Percentiles rank a stretch among this genome's conserved stretches.
Evolutionary conservation across 2,113 vertebrate genomes (phyloP).

Genomic region (Oceanodroma tethys): DNA sequence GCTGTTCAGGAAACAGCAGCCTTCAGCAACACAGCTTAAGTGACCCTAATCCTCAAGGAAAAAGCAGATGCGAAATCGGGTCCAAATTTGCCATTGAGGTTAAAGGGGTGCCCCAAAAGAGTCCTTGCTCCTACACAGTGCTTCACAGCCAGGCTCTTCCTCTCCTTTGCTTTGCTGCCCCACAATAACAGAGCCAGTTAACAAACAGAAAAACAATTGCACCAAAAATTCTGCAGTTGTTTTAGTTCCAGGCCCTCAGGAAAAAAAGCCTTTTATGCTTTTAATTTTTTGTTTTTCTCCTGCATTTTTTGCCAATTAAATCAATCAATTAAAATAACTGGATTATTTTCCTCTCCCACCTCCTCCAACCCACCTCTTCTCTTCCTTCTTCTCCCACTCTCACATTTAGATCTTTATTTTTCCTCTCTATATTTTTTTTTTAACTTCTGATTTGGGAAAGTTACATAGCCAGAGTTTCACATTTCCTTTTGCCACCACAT

Average conservation of each 20-base stretch:
- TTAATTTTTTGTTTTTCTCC: neutral
- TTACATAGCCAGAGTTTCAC: neutral
- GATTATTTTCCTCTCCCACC: neutral
- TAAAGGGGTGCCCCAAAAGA: neutral
- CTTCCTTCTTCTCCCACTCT: neutral
- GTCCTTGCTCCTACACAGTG: neutral
- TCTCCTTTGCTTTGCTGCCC: neutral
- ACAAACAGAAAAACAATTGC: neutral
- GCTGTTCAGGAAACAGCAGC: neutral
- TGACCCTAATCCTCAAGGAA: neutral
- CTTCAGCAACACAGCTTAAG: neutral
- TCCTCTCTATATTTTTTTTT: neutral
- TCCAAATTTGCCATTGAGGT: neutral
- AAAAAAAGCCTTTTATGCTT: neutral
- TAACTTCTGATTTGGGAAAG: neutral
- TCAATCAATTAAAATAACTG: slow-evolving; percentile 2
- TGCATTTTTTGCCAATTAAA: neutral
- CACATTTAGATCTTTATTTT: neutral
- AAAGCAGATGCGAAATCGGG: neutral
- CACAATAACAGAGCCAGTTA: neutral
- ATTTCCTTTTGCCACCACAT: neutral
- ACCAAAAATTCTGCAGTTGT: neutral
- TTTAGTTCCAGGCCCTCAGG: neutral
- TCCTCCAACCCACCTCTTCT: neutral
- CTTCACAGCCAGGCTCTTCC: neutral